Evolutionary conservation across 2,797 vertebrate species (phyloP).

Genomic region (Enteromius fasciolatus): DNA sequence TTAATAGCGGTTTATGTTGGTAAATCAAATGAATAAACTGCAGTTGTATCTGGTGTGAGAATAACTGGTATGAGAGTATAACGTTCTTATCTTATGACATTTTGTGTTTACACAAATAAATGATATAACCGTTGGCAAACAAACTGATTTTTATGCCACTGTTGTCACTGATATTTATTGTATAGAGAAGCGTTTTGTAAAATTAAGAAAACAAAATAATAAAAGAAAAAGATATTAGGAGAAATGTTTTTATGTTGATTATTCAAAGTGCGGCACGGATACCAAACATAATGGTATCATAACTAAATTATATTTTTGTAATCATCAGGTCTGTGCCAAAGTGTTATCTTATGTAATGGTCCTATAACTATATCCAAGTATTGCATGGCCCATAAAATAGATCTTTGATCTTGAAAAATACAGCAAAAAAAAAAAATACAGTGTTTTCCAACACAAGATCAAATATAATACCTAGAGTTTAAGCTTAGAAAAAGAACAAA

Average conservation of each 20-base stretch:
- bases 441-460: neutral
- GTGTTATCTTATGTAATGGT: neutral
- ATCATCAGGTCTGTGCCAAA: neutral
- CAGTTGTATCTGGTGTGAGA: neutral
- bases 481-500: no score
- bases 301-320: neutral
- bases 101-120: neutral
- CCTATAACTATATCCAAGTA: neutral
- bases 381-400: neutral
- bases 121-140: neutral
- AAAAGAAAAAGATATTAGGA: neutral
- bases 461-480: neutral
- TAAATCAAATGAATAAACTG: conserved; percentile 22
- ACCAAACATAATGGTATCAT: neutral
- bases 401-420: neutral
- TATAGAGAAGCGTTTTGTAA: neutral
- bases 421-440: neutral
- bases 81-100: conserved; percentile 11
- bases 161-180: conserved; percentile 3
- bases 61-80: neutral
- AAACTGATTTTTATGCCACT: neutral
- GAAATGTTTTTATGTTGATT: neutral
- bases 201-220: conserved; percentile 7
- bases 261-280: neutral
- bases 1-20: neutral